phyloP scores from a whole-genome alignment of 1,140 invertebrate species.

The Drosophila serrata region DNA sequence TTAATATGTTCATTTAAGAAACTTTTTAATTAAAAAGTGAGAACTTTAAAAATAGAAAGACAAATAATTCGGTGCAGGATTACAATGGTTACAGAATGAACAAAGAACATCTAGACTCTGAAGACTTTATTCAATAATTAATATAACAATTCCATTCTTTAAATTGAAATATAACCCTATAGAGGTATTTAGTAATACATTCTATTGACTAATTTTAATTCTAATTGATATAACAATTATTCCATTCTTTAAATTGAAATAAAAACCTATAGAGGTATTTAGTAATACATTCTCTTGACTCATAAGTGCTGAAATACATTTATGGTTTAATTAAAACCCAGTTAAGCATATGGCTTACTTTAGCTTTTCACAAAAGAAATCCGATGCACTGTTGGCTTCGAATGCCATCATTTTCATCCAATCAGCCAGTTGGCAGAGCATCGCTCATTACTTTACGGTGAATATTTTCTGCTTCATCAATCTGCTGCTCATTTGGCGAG shows the following conservation, averaged over 20 bases:
- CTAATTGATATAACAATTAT: no score
- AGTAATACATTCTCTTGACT: neutral
- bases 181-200: neutral
- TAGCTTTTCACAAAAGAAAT: neutral
- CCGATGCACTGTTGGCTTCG: neutral
- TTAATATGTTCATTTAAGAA: neutral
- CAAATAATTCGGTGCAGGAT: no score
- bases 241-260: neutral
- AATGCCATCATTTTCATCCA: conserved; percentile 4
- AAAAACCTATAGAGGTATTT: neutral
- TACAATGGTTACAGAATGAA: no score
- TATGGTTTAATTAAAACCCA: neutral
- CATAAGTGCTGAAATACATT: no score
- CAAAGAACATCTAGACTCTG: neutral
- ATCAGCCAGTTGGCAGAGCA: conserved; percentile 35
- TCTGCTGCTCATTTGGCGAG: conserved; percentile 45
- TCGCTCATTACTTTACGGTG: conserved; percentile 32
- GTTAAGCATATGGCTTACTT: neutral
- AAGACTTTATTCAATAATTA: neutral
- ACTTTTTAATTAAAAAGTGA: no score
- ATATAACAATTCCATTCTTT: no score
- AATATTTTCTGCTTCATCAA: conserved; percentile 46
- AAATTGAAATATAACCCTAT: neutral
- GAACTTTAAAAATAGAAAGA: neutral
- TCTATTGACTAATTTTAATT: neutral